phyloP scores from a whole-genome alignment of 2,797 vertebrate species.

The Bovichtus diacanthus region DNA sequence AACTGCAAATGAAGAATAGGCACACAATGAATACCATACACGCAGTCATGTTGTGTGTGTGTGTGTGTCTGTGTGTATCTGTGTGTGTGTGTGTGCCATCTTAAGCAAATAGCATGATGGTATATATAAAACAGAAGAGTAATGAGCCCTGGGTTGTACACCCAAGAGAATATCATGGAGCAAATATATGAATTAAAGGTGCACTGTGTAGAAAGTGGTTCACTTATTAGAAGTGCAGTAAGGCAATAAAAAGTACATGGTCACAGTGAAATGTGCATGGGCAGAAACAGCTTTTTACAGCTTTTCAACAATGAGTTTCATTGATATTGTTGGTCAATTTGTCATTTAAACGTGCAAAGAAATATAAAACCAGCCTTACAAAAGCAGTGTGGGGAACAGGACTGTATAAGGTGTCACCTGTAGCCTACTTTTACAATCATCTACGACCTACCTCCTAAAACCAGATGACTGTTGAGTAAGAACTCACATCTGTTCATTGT shows the following conservation, averaged over 20 bases:
- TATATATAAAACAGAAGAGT: background rate
- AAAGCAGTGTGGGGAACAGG: background rate
- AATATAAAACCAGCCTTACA: background rate
- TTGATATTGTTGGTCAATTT: background rate
- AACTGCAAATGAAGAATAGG: background rate
- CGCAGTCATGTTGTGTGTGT: background rate
- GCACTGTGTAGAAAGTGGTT: background rate
- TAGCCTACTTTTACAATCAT: constrained; percentile 9
- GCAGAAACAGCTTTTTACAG: background rate
- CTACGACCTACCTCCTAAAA: constrained; percentile 8
- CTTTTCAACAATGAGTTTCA: background rate
- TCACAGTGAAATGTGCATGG: background rate
- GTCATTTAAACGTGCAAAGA: background rate
- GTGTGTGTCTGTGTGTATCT: background rate
- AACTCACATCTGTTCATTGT: constrained; percentile 22
- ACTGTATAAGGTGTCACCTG: constrained; percentile 26
- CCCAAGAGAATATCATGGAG: background rate
- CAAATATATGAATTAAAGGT: background rate
- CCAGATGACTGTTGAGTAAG: background rate
- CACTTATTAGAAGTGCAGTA: no score
- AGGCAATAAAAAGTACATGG: background rate
- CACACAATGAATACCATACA: background rate
- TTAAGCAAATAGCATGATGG: background rate
- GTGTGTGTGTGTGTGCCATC: background rate
- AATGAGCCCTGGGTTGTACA: background rate